Base-by-base conservation (phyloP, 1,140 invertebrate species). In the Rhagoletis zephyria region DNA sequence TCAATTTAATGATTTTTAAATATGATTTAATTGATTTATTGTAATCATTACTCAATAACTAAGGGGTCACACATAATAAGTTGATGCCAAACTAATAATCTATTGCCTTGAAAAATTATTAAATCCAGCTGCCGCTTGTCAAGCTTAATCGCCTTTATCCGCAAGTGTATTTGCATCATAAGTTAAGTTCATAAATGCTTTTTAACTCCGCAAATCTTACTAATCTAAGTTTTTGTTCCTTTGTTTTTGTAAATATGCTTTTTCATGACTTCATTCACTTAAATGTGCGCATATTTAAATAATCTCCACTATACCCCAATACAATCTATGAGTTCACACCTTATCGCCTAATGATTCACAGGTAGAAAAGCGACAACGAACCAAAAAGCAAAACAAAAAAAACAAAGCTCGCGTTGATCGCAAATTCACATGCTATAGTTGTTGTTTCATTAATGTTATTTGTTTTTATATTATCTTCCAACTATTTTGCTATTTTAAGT, bases 391-490 rank as follows among this genome's bases (percentile, higher is more conserved):
- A 42, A 30, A 64, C n/a, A 67, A 12, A 6, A 74, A 12, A 45
- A 42, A 74, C 67, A 74, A 30, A 30, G 30, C 30, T 0, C 67
- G 67, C 67, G 14, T 40, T 45, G 67, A 74, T 30, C 45, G 40
- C 40, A 6, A 74, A 45, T 30, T 74, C 67, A 16, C 42, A 74
- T 74, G 51, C 40, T 70, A 42, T 74, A 16, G 67, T 74, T 45
- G 12, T 74, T 74, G 14, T 74, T 74, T 9, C 61, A 4, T 74
- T 74, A n/a, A 48, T 48, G 9, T 40, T 48, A n/a, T 74, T 74
- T 40, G 42, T 45, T 74, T 74, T 74, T 74, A 74, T 74, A n/a
- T 74, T 74, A 5, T 74, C 9, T 74, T 74, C 45, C 12, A n/a
- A 42, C 67, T 48, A 74, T 16, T 48, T 74, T 74, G 45, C 30